A percentile compares a stretch with the other conserved stretches of the same genome.
phyloP scores from a whole-genome alignment of 2,888 invertebrate genomes.

The Linnaemya tessellans region DNA sequence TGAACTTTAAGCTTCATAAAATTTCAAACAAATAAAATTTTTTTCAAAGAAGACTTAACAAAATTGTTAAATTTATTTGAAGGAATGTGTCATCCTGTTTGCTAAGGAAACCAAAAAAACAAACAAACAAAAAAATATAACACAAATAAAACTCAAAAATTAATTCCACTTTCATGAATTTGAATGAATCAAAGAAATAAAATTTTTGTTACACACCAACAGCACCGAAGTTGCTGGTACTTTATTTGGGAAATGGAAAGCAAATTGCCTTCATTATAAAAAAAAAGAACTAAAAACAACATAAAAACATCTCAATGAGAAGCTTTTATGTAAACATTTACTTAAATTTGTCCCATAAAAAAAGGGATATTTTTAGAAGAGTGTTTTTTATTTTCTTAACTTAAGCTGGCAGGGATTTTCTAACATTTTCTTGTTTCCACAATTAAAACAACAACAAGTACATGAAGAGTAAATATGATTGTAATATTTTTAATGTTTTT shows the following conservation, averaged over 20 bases:
- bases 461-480: neutral
- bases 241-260: neutral
- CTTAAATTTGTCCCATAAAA: neutral
- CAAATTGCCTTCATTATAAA: neutral
- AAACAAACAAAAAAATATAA: neutral
- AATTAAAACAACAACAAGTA: neutral
- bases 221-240: neutral
- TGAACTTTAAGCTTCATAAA: slow-evolving; percentile 33
- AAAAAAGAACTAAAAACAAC: too few species aligned
- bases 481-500: neutral
- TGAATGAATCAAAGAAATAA: slow-evolving; percentile 7
- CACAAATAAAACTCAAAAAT: slow-evolving; percentile 32
- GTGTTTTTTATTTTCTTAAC: neutral
- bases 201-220: neutral
- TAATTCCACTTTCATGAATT: slow-evolving; percentile 41
- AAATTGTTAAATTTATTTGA: neutral
- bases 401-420: slow-evolving; percentile 1
- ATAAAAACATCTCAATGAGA: neutral
- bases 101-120: neutral
- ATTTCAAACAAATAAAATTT: slow-evolving; percentile 2
- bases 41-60: neutral
- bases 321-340: neutral
- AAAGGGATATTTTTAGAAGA: neutral
- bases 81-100: slow-evolving; percentile 24
- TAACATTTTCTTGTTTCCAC: neutral